Evolutionary conservation across 2,888 invertebrate species (phyloP).

Genomic region (Apeira syringaria): DNA sequence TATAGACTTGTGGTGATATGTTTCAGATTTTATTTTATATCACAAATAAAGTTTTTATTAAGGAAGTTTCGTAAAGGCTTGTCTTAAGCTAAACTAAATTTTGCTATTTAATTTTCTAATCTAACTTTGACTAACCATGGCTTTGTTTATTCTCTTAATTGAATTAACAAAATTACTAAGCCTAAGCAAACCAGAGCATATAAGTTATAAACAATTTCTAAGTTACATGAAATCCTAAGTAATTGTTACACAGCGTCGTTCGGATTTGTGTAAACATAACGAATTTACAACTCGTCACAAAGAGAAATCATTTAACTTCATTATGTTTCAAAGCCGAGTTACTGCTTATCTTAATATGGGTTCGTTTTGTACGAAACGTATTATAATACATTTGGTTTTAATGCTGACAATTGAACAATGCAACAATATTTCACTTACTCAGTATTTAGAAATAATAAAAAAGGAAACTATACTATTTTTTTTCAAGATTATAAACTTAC

Average conservation of each 20-base stretch:
- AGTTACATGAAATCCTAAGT: constrained; percentile 15
- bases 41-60: too few species aligned
- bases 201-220: constrained; percentile 11
- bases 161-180: neutral
- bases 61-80: too few species aligned
- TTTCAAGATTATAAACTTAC: too few species aligned
- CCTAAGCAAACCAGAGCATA: neutral
- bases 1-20: too few species aligned
- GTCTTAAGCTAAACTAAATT: too few species aligned
- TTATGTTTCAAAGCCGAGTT: constrained; percentile 25
- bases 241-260: constrained; percentile 19
- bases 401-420: constrained; percentile 13
- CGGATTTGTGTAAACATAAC: constrained; percentile 22
- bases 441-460: too few species aligned
- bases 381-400: constrained; percentile 18
- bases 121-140: too few species aligned
- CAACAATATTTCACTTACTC: too few species aligned
- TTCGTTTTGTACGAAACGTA: constrained; percentile 16
- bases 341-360: constrained; percentile 22
- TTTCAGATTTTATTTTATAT: too few species aligned
- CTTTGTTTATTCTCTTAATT: neutral
- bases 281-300: constrained; percentile 22
- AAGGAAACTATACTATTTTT: too few species aligned
- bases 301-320: constrained; percentile 27
- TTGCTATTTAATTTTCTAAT: too few species aligned